Evolutionary conservation across 2,113 vertebrate species (phyloP).

Genomic region (Pollachius pollachius): DNA sequence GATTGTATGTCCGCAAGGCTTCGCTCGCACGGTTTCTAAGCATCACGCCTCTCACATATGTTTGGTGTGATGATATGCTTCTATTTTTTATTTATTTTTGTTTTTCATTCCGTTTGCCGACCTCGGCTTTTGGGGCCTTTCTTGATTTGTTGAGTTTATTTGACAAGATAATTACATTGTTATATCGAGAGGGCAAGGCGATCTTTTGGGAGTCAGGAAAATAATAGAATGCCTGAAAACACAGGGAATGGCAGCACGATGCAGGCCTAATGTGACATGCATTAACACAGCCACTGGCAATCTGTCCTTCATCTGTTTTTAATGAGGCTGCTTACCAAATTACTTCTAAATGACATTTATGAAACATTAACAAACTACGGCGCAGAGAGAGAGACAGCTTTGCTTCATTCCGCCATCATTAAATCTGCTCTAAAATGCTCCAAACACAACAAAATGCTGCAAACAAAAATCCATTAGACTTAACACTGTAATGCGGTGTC

Average conservation of each 20-base stretch:
- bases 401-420: constrained; percentile 40
- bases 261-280: constrained; percentile 59
- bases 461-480: constrained; percentile 30
- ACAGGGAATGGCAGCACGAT: constrained; percentile 46
- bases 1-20: constrained; percentile 80
- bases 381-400: constrained; percentile 15
- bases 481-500: constrained; percentile 48
- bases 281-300: constrained; percentile 62
- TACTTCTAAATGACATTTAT: constrained; percentile 61
- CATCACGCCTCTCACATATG: constrained; percentile 62
- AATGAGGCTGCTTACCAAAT: constrained; percentile 58
- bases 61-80: constrained; percentile 62
- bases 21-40: constrained; percentile 72
- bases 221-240: constrained; percentile 49
- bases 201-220: constrained; percentile 48
- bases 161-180: constrained; percentile 63
- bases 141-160: constrained; percentile 47
- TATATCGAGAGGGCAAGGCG: constrained; percentile 49
- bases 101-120: constrained; percentile 45
- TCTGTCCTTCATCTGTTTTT: constrained; percentile 63
- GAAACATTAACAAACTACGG: constrained; percentile 55
- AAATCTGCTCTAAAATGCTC: constrained; percentile 21
- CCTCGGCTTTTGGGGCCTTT: constrained; percentile 50
- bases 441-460: constrained; percentile 28
- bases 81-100: constrained; percentile 42